These are phyloP conservation scores for Bombus vancouverensis DNA, from an alignment of 1,140 invertebrate species.

Conservation along the genomic window DNA sequence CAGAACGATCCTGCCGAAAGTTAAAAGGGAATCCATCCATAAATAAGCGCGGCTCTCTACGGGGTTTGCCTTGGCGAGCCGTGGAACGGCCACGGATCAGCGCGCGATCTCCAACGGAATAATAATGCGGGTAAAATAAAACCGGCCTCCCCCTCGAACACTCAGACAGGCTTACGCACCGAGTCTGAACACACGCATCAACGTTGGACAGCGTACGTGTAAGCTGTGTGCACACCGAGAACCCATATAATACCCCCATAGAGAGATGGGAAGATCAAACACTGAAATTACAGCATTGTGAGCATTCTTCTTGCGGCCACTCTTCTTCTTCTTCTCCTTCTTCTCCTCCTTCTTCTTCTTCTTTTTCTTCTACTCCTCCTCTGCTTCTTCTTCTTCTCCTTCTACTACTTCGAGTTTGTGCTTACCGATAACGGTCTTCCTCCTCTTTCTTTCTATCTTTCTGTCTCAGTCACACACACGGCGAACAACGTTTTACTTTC, in stretches of 20 bases:
- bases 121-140: conserved; percentile 81
- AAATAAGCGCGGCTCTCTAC: conserved; percentile 73
- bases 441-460: not conserved
- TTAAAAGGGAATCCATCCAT: conserved; percentile 80
- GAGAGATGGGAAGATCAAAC: conserved; percentile 80
- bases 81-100: conserved; percentile 63
- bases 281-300: conserved; percentile 81
- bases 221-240: conserved; percentile 50
- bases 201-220: conserved; percentile 33
- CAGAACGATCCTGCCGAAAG: conserved; percentile 68
- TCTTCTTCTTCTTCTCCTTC: conserved; percentile 64
- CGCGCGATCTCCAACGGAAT: conserved; percentile 80
- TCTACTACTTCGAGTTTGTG: conserved; percentile 49
- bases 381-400: conserved; percentile 50
- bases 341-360: conserved; percentile 41
- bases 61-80: conserved; percentile 61
- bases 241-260: conserved; percentile 77
- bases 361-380: conserved; percentile 59
- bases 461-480: conserved; percentile 45
- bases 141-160: conserved; percentile 68
- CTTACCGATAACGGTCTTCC: conserved; percentile 72
- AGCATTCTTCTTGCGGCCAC: conserved; percentile 75
- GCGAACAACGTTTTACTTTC: conserved; percentile 47
- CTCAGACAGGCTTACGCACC: conserved; percentile 46
- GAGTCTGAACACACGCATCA: conserved; percentile 37